Evolutionary conservation across 30 jellyfish, hydroid and myxozoan genomes (phyloP).

Genomic region (Clytia hemisphaerica): DNA sequence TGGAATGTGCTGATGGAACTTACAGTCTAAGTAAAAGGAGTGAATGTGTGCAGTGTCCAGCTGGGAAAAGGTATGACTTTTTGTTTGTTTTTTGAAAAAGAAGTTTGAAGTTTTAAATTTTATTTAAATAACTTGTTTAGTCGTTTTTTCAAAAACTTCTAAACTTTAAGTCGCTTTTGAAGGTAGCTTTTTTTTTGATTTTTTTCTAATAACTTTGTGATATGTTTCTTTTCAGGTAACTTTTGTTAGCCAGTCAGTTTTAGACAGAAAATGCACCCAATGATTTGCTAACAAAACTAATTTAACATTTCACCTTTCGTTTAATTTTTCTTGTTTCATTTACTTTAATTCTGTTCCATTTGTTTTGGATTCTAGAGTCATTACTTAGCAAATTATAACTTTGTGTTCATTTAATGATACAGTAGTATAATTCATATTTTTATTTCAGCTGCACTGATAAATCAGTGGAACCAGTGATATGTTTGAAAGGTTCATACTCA

Average conservation of each 20-base stretch:
- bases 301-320: no score
- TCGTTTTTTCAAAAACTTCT: not conserved
- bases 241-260: no score
- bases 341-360: no score
- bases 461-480: conserved; percentile 52
- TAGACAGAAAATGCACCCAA: no score
- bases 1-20: conserved; percentile 28
- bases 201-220: not conserved
- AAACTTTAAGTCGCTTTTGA: not conserved
- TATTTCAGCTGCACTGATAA: conserved; percentile 47
- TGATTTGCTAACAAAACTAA: no score
- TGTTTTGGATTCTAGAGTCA: no score
- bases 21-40: conserved; percentile 10
- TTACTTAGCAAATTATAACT: not conserved
- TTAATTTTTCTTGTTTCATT: no score
- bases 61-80: conserved; percentile 39
- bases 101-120: not conserved
- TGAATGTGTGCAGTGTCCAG: conserved; percentile 33
- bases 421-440: not conserved
- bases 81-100: no score
- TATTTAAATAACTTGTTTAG: not conserved
- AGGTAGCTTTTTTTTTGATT: not conserved
- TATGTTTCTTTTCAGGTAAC: not conserved
- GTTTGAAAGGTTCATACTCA: conserved; percentile 51
- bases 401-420: not conserved